Percentiles rank a stretch among this genome's conserved stretches.
Evolutionary conservation across 2,888 invertebrate genomes (phyloP).

Genomic region (Dyspetes luteomarginatus): DNA sequence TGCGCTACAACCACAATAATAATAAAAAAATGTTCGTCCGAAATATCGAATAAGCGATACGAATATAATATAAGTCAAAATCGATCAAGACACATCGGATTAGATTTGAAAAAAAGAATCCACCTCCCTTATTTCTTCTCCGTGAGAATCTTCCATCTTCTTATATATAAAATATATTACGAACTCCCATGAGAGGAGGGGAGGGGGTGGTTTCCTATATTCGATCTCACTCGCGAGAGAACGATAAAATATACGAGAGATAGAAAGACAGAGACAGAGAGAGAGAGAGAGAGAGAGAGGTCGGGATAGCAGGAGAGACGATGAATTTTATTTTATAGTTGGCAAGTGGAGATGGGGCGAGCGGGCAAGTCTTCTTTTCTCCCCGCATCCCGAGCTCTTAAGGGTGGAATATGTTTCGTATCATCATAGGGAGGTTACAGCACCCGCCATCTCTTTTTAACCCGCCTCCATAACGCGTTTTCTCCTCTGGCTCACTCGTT

Average conservation of each 20-base stretch:
- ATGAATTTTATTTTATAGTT: conserved; percentile 83
- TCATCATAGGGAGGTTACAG: conserved; percentile 81
- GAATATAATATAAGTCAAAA: conserved; percentile 50
- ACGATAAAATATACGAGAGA: conserved; percentile 67
- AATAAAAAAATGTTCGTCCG: conserved; percentile 12
- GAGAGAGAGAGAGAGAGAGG: conserved; percentile 39
- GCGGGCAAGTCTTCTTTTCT: conserved; percentile 58
- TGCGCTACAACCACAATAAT: not conserved
- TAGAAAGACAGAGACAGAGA: conserved; percentile 26
- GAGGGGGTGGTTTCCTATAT: conserved; percentile 26
- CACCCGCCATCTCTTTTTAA: conserved; percentile 76
- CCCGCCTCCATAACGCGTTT: conserved; percentile 68
- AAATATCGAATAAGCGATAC: conserved; percentile 11
- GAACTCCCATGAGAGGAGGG: conserved; percentile 43
- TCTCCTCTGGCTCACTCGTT: conserved; percentile 44
- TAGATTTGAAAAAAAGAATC: conserved; percentile 40
- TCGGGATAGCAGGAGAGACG: conserved; percentile 69
- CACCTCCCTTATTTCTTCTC: conserved; percentile 53
- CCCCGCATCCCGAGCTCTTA: conserved; percentile 69
- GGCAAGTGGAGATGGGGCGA: conserved; percentile 70
- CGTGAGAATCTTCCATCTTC: conserved; percentile 56
- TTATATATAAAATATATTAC: conserved; percentile 60
- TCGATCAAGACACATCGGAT: conserved; percentile 54
- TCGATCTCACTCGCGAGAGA: conserved; percentile 36
- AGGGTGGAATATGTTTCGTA: conserved; percentile 83